phyloP scores from a whole-genome alignment of 2,113 vertebrate species.

The Progne subis region DNA sequence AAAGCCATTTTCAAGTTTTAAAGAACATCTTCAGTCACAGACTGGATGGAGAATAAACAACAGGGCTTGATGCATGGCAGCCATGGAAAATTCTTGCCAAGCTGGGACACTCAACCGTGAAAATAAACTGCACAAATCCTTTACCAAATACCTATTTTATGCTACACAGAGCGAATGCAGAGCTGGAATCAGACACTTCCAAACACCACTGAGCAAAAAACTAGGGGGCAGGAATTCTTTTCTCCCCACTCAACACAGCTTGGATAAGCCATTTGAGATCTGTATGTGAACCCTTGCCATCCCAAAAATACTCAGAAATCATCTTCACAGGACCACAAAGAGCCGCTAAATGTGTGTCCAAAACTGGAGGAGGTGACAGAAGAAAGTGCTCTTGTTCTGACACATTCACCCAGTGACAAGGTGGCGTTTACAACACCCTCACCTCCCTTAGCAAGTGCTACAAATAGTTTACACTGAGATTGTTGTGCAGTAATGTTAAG shows the following conservation, averaged over 20 bases:
- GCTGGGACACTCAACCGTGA: not conserved
- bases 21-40: not conserved
- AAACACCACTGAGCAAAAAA: not conserved
- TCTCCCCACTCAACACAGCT: not conserved
- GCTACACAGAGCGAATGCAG: not conserved
- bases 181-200: not conserved
- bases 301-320: not conserved
- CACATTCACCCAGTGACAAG: not conserved
- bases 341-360: not conserved
- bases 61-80: not conserved
- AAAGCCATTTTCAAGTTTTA: not conserved
- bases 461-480: not conserved
- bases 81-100: not conserved
- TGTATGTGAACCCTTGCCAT: not conserved
- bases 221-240: rapidly evolving
- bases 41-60: not conserved
- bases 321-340: not conserved
- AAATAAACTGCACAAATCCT: not conserved
- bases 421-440: not conserved
- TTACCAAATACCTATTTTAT: not conserved
- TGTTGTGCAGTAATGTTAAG: not conserved
- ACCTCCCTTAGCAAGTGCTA: not conserved
- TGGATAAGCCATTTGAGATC: not conserved
- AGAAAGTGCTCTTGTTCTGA: not conserved
- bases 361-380: not conserved